phyloP scores from a whole-genome alignment of 2,888 invertebrate species.

The Abrostola triplasia region DNA sequence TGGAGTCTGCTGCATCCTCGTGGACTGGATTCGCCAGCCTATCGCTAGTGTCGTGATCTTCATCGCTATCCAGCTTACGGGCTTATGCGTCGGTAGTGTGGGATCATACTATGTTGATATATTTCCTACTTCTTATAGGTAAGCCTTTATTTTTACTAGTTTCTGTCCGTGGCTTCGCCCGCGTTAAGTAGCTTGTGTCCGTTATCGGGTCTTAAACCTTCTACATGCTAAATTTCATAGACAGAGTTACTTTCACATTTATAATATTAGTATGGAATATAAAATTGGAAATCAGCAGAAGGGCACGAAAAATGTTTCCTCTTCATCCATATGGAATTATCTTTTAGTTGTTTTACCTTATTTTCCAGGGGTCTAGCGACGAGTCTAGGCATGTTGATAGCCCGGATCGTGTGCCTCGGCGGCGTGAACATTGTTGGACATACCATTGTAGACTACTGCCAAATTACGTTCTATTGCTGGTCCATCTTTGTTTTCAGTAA shows the following conservation, averaged over 20 bases:
- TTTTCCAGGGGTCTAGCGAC: constrained; percentile 58
- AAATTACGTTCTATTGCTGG: constrained; percentile 60
- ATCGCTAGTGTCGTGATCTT: constrained; percentile 49
- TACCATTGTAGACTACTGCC: constrained; percentile 49
- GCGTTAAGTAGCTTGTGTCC: too few relatives aligned
- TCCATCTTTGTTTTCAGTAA: constrained; percentile 57
- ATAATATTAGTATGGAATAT: too few relatives aligned
- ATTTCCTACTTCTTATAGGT: constrained; percentile 62
- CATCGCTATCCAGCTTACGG: constrained; percentile 50
- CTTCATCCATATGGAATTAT: too few relatives aligned
- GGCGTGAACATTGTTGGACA: constrained; percentile 60
- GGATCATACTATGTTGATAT: constrained; percentile 59
- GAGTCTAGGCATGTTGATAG: constrained; percentile 58
- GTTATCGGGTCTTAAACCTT: too few relatives aligned
- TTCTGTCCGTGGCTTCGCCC: too few relatives aligned
- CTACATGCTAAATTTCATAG: too few relatives aligned
- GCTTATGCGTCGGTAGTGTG: constrained; percentile 52
- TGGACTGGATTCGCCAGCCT: constrained; percentile 69
- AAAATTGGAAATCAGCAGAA: not conserved
- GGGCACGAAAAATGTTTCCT: too few relatives aligned
- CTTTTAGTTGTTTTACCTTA: too few relatives aligned
- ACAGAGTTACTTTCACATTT: too few relatives aligned
- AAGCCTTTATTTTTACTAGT: too few relatives aligned
- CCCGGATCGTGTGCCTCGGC: constrained; percentile 54
- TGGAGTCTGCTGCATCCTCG: constrained; percentile 80